These are phyloP conservation scores for Melanocharis versteri DNA, from an alignment of 2,113 vertebrate genomes.

Conservation along the genomic window DNA sequence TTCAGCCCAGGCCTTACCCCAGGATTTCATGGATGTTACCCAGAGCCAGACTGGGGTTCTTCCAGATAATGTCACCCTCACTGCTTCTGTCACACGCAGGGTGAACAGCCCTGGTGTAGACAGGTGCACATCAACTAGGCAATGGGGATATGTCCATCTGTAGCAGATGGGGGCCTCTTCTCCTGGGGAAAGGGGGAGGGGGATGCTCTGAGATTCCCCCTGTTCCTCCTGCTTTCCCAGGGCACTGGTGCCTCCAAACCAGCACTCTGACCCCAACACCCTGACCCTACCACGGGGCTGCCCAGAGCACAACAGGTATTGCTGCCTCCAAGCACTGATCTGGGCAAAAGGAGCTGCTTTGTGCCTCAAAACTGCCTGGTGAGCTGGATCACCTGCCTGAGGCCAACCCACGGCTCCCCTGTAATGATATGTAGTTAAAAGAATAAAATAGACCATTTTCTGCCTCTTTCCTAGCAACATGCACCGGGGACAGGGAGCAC, in stretches of 20 bases:
- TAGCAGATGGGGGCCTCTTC: not conserved
- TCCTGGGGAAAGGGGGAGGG: not conserved
- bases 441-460: not conserved
- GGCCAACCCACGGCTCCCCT: not conserved
- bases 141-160: not conserved
- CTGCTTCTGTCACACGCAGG: not conserved
- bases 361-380: not conserved
- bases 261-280: not conserved
- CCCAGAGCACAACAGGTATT: not conserved
- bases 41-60: not conserved
- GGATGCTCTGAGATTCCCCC: not conserved
- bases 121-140: not conserved
- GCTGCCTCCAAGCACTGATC: not conserved
- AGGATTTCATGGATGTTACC: not conserved
- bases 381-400: not conserved
- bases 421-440: not conserved
- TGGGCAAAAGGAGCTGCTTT: not conserved
- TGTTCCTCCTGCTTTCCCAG: not conserved
- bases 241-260: not conserved
- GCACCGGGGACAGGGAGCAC: accelerated
- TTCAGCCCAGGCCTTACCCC: not conserved
- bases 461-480: not conserved
- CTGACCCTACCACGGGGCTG: accelerated
- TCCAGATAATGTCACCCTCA: not conserved
- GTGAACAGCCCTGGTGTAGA: not conserved